Percentiles rank a stretch among this genome's conserved stretches.
Evolutionary conservation across 2,113 vertebrate genomes (phyloP).

Genomic region (Sula dactylatra): DNA sequence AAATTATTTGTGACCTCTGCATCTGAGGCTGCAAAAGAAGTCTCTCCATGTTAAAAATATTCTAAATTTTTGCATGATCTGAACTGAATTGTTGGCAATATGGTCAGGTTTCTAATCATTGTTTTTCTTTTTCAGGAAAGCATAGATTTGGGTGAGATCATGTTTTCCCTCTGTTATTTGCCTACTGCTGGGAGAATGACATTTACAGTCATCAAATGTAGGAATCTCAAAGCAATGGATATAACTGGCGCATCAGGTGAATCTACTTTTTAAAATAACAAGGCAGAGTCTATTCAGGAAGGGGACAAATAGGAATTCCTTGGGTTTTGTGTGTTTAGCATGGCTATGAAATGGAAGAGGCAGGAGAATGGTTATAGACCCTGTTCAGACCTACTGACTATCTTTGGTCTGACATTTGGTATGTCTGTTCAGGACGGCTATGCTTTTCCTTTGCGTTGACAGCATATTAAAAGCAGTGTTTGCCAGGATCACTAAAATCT

Average conservation of each 20-base stretch:
- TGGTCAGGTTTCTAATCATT: not conserved
- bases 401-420: not conserved
- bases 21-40: not conserved
- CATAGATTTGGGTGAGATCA: constrained; percentile 96
- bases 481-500: not conserved
- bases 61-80: not conserved
- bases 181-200: constrained; percentile 98
- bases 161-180: constrained; percentile 98
- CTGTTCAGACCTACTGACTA: not conserved
- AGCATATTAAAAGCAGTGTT: not conserved
- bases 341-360: not conserved
- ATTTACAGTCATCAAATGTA: constrained; percentile 96
- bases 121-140: constrained; percentile 83
- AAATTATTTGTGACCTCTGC: not conserved
- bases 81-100: not conserved
- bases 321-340: not conserved
- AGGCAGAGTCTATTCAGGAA: not conserved
- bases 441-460: not conserved
- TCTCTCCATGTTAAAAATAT: not conserved
- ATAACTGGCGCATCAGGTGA: constrained; percentile 96
- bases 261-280: not conserved
- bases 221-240: constrained; percentile 99
- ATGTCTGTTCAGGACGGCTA: not conserved
- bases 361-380: not conserved
- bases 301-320: not conserved